Evolutionary conservation across 2,113 vertebrate genomes (phyloP), one percentile per base, ranked within the genome.

Genomic region (human (Homo sapiens)): DNA sequence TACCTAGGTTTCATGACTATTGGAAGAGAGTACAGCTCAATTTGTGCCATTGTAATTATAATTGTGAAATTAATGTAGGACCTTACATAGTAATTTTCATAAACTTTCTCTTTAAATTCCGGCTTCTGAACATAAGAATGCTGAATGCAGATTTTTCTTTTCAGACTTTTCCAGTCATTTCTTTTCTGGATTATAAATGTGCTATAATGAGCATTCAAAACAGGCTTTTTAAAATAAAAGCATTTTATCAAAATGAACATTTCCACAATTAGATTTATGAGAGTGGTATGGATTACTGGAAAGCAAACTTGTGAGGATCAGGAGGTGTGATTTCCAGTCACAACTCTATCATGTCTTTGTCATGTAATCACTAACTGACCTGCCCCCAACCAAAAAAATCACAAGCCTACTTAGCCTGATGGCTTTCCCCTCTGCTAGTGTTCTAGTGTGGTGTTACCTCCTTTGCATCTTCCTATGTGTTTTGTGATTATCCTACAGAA

Each of bases 201-300:
- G 25, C 35, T 86, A 92, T 96, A 89, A 72, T 94, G 73, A 95
- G 8, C 70, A 75, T 93, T 96, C 64, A 89, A 92, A 93, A 79
- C 10, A 80, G n/a, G 2, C 73, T 25, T 10, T 93, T 93, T 90
- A 78, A 23, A 48, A 92, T 61, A 93, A 94, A 83, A 92, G 25
- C 50, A 48, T 86, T 96, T 79, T 45, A 76, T 88, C 35, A 94
- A 94, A 91, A 79, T 90, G 30, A 94, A 89, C 23, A 81, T 87
- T 90, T 70, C 72, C 59, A 52, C 32, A 90, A 10, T 93, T 82
- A 90, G 66, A 96, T 78, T 93, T 90, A 94, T 55, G 80, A 68
- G 84, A 43, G 38, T 83, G 12, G 38, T 86, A 45, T 73, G 45
- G 66, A 72, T 92, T 94, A 85, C 70, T 96, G 72, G 76, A 96